Conservation (phyloP, 2,113 vertebrate species). For the Deroptyus accipitrinus region DNA sequence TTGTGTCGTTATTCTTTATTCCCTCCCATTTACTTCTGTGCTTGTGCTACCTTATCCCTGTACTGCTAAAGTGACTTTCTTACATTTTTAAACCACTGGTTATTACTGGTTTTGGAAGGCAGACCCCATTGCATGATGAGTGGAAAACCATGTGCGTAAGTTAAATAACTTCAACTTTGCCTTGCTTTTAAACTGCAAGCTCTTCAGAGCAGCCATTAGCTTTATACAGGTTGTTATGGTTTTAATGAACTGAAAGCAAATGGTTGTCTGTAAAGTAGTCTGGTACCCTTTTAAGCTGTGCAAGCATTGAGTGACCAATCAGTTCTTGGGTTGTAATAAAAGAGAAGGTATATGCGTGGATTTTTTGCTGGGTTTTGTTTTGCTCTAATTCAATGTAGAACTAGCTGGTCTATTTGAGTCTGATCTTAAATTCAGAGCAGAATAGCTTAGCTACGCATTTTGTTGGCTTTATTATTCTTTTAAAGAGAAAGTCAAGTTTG, state of each 20-base stretch:
- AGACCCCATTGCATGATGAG: not conserved
- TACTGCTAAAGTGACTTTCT: not conserved
- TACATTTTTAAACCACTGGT: not conserved
- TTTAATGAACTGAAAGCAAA: not conserved
- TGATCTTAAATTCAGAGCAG: not conserved
- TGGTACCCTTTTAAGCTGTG: not conserved
- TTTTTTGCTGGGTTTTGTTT: not conserved
- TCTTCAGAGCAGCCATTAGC: not conserved
- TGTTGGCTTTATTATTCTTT: not conserved
- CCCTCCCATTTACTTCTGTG: not conserved
- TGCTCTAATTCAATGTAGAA: not conserved
- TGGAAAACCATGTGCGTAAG: not conserved
- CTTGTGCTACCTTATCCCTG: not conserved
- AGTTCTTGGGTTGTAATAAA: not conserved
- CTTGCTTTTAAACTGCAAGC: not conserved
- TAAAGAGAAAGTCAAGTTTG: not conserved
- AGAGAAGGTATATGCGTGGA: not conserved
- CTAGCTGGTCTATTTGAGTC: not conserved
- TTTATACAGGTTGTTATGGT: not conserved
- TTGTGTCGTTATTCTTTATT: not conserved
- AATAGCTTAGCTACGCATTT: not conserved
- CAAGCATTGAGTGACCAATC: not conserved
- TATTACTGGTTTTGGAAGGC: not conserved
- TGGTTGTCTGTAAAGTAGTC: not conserved
- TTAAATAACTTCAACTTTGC: not conserved